Conservation (phyloP, 2,113 vertebrate species). For the Trichechus manatus region DNA sequence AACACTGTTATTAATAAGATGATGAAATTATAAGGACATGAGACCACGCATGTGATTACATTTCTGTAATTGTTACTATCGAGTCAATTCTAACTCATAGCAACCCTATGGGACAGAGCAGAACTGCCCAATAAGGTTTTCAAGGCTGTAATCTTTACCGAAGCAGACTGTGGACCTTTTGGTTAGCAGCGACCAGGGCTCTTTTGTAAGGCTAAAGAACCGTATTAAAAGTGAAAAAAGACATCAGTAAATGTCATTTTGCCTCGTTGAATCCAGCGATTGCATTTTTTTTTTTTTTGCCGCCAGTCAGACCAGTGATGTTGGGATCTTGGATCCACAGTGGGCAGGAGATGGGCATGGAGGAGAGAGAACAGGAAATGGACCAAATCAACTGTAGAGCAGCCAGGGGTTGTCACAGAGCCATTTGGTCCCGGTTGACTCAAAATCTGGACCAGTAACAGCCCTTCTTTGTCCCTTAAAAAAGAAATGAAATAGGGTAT, state of each 20-base stretch:
- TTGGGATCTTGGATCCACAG: background rate
- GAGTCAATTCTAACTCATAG: no score
- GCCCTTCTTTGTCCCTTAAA: background rate
- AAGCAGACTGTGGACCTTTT: background rate
- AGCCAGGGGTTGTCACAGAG: background rate
- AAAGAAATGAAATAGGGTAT: background rate
- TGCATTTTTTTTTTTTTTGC: no score
- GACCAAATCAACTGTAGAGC: no score
- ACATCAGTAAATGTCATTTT: accelerated
- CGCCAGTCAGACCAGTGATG: background rate
- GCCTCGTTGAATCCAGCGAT: background rate
- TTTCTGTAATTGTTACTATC: background rate
- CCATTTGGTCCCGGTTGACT: background rate
- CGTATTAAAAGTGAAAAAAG: background rate
- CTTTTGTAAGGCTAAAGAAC: background rate
- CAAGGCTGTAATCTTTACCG: background rate
- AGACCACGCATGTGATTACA: background rate
- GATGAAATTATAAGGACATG: background rate
- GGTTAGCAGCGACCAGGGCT: background rate
- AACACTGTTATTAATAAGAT: background rate
- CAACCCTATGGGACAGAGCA: background rate
- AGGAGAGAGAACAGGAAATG: background rate
- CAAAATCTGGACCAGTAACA: background rate
- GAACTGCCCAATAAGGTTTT: background rate
- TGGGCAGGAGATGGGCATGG: accelerated